Percentiles rank a stretch among this genome's conserved stretches.
Conservation (phyloP, 2,888 invertebrate species). For the Caenorhabditis afra region DNA sequence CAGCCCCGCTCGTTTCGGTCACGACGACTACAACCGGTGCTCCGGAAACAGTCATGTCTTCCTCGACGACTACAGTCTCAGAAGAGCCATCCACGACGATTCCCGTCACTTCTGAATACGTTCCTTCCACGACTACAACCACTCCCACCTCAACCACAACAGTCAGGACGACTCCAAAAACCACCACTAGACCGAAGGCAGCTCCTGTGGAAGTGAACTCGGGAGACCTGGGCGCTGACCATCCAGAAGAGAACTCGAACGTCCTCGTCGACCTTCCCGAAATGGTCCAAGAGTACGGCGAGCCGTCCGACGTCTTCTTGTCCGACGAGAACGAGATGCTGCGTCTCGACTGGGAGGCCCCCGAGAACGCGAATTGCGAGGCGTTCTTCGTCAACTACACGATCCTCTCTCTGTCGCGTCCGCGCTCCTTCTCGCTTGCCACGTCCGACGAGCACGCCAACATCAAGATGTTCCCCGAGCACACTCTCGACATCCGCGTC, state of each 20-base stretch:
- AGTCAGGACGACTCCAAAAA: conserved; percentile 20
- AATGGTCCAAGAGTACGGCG: conserved; percentile 66
- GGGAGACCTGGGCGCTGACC: conserved; percentile 52
- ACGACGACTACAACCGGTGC: conserved; percentile 24
- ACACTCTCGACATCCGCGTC: conserved; percentile 74
- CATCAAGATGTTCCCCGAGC: conserved; percentile 73
- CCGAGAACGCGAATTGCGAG: conserved; percentile 75
- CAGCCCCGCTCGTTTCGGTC: conserved; percentile 28
- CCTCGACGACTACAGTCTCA: conserved; percentile 14
- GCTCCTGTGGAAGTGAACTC: conserved; percentile 49
- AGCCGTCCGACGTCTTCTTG: conserved; percentile 58
- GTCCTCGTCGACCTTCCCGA: conserved; percentile 27
- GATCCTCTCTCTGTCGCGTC: conserved; percentile 65
- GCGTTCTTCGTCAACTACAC: conserved; percentile 77
- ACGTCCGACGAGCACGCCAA: conserved; percentile 63
- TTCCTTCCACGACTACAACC: conserved; percentile 20
- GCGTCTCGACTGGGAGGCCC: conserved; percentile 75
- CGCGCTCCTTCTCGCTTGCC: conserved; percentile 68
- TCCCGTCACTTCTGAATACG: not conserved
- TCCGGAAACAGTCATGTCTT: not conserved
- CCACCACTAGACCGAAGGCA: conserved; percentile 38
- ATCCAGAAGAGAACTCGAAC: conserved; percentile 49
- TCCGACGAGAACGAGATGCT: conserved; percentile 58
- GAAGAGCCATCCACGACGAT: conserved; percentile 23
- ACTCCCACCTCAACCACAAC: conserved; percentile 39